Conservation (phyloP, 35 echinoderm and acorn worm genomes). For the Apostichopus californicus region DNA sequence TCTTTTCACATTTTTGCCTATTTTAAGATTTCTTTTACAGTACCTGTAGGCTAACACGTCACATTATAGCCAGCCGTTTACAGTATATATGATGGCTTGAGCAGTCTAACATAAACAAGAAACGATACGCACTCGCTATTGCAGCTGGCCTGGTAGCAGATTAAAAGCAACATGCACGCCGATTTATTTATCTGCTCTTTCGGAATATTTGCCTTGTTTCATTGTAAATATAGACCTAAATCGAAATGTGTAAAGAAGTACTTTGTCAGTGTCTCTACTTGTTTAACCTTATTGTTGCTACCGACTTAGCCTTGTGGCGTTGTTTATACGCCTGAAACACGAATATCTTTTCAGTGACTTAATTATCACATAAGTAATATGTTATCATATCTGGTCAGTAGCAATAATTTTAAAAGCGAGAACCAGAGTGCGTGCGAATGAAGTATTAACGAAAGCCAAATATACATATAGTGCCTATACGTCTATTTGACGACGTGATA, state of each 20-base stretch:
- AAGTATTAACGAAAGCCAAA: not conserved
- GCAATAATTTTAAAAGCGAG: not conserved
- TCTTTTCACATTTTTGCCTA: too few relatives aligned
- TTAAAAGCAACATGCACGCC: not conserved
- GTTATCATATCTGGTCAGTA: not conserved
- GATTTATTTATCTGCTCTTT: not conserved
- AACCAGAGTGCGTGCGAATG: not conserved
- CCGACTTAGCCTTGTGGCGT: not conserved
- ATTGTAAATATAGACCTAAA: not conserved
- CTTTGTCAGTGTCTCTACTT: not conserved
- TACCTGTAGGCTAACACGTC: too few relatives aligned
- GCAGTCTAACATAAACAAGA: not conserved
- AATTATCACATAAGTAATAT: not conserved
- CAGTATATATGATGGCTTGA: not conserved
- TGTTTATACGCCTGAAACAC: constrained; percentile 2
- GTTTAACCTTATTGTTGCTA: not conserved
- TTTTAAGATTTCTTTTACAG: too few relatives aligned
- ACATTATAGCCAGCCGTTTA: too few relatives aligned
- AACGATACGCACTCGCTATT: not conserved
- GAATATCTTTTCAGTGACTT: not conserved
- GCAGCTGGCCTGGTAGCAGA: not conserved
- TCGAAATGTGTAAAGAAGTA: not conserved
- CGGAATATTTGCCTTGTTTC: not conserved
- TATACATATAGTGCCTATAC: not conserved
- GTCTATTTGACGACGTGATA: not conserved